Evolutionary conservation across 2,888 invertebrate species (phyloP), one percentile per base, ranked within the genome.

Genomic region (Conchocele bisecta): DNA sequence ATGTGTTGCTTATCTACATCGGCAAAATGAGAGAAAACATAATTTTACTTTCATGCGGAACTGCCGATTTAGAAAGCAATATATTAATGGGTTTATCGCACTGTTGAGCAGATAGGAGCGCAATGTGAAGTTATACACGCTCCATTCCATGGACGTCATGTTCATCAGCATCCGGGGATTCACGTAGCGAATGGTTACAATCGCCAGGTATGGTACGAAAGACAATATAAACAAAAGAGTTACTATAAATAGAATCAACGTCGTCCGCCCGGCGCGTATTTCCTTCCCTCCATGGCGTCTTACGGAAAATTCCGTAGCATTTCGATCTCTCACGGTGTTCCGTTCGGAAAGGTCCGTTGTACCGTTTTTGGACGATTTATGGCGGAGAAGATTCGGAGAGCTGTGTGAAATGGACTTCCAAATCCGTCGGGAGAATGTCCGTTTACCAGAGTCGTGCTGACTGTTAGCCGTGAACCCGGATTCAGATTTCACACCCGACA

Each of bases 11-110:
- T n/a, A n/a, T n/a, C n/a, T n/a, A n/a, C n/a, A n/a, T n/a, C n/a
- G n/a, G n/a, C n/a, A n/a, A n/a, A n/a, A n/a, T n/a, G n/a, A n/a
- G n/a, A n/a, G n/a, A n/a, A n/a, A n/a, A n/a, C n/a, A n/a, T n/a
- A n/a, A n/a, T 22, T 64, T 67, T 4, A 77, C 73, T 50, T 70
- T 74, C 51, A 53, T 39, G 15, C 74, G 63, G 35, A 77, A 77
- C 28, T 77, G 67, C 26, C 68, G 46, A 31, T 77, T 83, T 3
- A 76, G 54, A 46, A 81, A 81, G 46, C 79, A 79, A 48, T 82
- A 83, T 3, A 82, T 77, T 1, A 84, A 24, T 1, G 83, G 83
- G 44, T 84, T 84, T 3, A 78, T 67, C n/a, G 82, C 83, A 51
- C 81, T 82, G 33, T 75, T 79, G 20, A 82, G 31, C 1, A 80